phyloP scores from a whole-genome alignment of 2,888 invertebrate genomes.

The Drosophila niveifrons region DNA sequence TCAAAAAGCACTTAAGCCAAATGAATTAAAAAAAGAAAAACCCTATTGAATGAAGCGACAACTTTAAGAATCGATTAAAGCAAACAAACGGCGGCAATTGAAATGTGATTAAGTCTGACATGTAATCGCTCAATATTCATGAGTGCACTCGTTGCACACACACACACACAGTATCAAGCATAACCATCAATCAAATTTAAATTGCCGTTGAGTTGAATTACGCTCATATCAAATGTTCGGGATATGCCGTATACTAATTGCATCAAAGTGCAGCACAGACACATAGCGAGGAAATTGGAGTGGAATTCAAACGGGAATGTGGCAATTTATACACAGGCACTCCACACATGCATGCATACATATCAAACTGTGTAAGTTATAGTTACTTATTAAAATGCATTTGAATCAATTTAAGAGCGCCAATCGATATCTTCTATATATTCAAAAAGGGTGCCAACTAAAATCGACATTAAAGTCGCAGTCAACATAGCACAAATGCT shows the following conservation, averaged over 20 bases:
- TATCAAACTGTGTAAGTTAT: neutral
- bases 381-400: neutral
- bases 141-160: slow-evolving; percentile 34
- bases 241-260: slow-evolving; percentile 55
- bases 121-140: slow-evolving; percentile 56
- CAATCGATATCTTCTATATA: slow-evolving; percentile 27
- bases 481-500: slow-evolving; percentile 9
- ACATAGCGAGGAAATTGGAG: slow-evolving; percentile 38
- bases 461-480: slow-evolving; percentile 27
- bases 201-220: slow-evolving; percentile 56
- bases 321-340: slow-evolving; percentile 35
- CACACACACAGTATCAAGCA: slow-evolving; percentile 8
- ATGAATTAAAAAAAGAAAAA: slow-evolving; percentile 3
- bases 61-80: slow-evolving; percentile 21
- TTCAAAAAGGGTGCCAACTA: neutral
- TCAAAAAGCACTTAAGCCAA: slow-evolving; percentile 36
- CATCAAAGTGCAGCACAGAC: slow-evolving; percentile 40
- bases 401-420: neutral
- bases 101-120: slow-evolving; percentile 54
- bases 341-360: neutral
- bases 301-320: slow-evolving; percentile 43
- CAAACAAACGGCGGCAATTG: slow-evolving; percentile 26
- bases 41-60: slow-evolving; percentile 32
- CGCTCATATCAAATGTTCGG: slow-evolving; percentile 47
- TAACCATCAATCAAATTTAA: slow-evolving; percentile 60